These are phyloP conservation scores for Machaerirhynchus nigripectus DNA, from an alignment of 2,113 vertebrate genomes.

Conservation along the genomic window DNA sequence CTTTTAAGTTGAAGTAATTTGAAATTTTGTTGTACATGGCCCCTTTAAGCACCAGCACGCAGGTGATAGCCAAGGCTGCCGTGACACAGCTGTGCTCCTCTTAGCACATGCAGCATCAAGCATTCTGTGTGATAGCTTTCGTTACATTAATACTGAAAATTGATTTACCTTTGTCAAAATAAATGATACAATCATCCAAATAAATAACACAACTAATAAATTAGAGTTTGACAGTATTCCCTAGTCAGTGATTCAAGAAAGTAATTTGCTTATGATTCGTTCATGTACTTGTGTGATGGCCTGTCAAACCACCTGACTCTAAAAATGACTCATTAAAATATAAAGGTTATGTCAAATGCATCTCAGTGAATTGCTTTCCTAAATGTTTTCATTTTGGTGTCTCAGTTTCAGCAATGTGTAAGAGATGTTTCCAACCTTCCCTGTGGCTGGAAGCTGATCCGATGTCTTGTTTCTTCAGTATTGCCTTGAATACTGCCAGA, in stretches of 20 bases:
- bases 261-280: background rate
- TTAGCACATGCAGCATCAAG: background rate
- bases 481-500: background rate
- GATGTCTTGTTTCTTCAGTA: background rate
- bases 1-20: background rate
- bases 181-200: background rate
- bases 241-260: background rate
- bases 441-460: fast-evolving
- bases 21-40: background rate
- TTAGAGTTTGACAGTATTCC: background rate
- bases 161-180: constrained; percentile 3
- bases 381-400: background rate
- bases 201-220: background rate
- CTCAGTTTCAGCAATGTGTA: background rate
- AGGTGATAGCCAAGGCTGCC: background rate
- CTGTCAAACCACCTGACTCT: background rate
- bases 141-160: background rate
- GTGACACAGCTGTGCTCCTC: background rate
- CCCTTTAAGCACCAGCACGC: background rate
- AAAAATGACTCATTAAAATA: background rate
- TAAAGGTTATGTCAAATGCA: background rate
- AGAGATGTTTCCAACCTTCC: background rate
- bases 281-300: background rate
- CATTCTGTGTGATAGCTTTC: background rate
- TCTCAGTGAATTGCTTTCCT: background rate